Conservation (phyloP, 2,797 vertebrate genomes). For the Rhincodon typus region DNA sequence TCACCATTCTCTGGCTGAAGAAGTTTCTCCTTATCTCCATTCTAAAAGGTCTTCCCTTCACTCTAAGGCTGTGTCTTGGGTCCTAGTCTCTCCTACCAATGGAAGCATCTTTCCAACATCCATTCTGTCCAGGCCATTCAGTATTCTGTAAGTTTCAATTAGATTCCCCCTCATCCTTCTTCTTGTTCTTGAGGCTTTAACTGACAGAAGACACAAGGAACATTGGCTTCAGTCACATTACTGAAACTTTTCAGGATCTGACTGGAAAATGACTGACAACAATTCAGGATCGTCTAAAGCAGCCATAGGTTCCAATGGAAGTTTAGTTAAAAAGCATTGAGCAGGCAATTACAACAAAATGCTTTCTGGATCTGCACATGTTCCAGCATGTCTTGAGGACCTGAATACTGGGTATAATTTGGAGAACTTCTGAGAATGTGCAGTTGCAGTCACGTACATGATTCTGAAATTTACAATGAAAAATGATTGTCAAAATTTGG, state of each 20-base stretch:
- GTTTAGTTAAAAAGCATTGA: background rate
- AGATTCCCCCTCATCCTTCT: too few relatives aligned
- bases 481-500: background rate
- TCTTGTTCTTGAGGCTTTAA: background rate
- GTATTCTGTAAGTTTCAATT: too few relatives aligned
- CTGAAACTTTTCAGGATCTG: background rate
- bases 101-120: too few relatives aligned
- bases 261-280: background rate
- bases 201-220: background rate
- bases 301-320: background rate
- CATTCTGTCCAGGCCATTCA: too few relatives aligned
- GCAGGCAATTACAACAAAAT: background rate
- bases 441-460: background rate
- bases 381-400: background rate
- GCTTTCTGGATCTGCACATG: background rate
- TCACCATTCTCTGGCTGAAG: too few relatives aligned
- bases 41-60: too few relatives aligned
- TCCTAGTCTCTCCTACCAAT: too few relatives aligned
- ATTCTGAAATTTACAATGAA: background rate
- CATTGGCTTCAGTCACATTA: background rate
- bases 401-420: background rate
- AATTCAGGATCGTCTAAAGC: background rate
- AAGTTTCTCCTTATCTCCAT: too few relatives aligned
- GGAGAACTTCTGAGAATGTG: background rate
- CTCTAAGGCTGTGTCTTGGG: too few relatives aligned